Evolutionary conservation across 2,888 invertebrate genomes (phyloP), one percentile per base, ranked within the genome.

Genomic region (Clepsis dumicolana): DNA sequence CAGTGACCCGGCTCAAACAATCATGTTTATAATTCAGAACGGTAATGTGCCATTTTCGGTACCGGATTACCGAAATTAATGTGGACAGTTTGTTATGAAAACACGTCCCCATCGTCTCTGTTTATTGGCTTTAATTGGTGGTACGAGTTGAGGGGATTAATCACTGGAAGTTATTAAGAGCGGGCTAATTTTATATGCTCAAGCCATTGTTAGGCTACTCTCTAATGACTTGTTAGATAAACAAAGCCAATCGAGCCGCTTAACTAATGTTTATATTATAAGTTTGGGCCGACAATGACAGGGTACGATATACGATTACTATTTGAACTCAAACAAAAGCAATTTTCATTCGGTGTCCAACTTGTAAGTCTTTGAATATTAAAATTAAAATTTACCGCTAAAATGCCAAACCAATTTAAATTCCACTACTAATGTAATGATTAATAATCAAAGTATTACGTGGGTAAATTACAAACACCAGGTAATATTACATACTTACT

Each of bases 1-100:
- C 76, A 77, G 71, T 76, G 77, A 78, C 77, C 78, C 72, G 65
- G 57, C 56, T 50, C 35, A 62, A 50, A 67, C 67, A 56, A 63
- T 56, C 62, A 56, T 63, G 67, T 67, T 62, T 62, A 63, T 50
- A 41, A 61, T 54, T 35, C 53, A 14, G 16, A 25, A 27, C 61
- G 18, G 44, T 62, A 25, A 56, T 52, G 50, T 35, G 50, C 41
- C n/a, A 66, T 54, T 61, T 65, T 35, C 25, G 61, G 35, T 16
- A 35, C 53, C 41, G 53, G 44, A 64, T 27, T 16, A 21, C 44
- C 44, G 53, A 44, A 65, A 65, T 50, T 7, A 21, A 56, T 56
- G 24, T 35, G 24, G 25, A 41, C 24, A n/a, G 8, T 2, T n/a
- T 67, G 66, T 48, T 66, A 53, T 66, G 48, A 48, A 41, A 41